Conservation (phyloP, 2,888 invertebrate genomes). For the Zonitis immaculata region DNA sequence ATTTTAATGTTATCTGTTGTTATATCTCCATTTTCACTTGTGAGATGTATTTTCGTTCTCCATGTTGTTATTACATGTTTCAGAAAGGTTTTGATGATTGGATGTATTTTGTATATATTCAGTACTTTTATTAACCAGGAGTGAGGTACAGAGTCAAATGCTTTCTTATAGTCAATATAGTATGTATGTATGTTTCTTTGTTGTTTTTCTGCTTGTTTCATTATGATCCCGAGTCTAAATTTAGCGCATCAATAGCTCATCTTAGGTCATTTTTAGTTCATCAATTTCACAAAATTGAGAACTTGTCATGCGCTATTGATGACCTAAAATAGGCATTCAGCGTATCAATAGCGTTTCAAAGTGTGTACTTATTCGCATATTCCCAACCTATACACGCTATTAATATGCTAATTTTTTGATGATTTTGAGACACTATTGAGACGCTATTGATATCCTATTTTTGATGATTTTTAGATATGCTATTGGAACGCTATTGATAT, state of each 20-base stretch:
- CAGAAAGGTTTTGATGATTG: neutral
- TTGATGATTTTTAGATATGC: too few relatives aligned
- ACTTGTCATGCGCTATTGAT: too few relatives aligned
- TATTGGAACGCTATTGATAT: too few relatives aligned
- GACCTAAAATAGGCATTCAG: too few relatives aligned
- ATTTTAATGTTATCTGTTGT: neutral
- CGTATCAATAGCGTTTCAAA: too few relatives aligned
- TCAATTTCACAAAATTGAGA: too few relatives aligned
- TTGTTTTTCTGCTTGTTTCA: neutral
- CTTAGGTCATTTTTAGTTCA: too few relatives aligned
- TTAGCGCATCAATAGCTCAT: too few relatives aligned
- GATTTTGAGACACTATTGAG: neutral
- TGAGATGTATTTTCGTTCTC: neutral
- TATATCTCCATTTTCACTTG: neutral
- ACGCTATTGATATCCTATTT: neutral
- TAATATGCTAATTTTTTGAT: neutral
- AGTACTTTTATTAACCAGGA: constrained; percentile 1
- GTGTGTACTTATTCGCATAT: too few relatives aligned
- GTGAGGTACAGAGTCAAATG: constrained; percentile 6
- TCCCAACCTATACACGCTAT: too few relatives aligned
- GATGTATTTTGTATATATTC: neutral
- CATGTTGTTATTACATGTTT: neutral
- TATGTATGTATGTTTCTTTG: neutral
- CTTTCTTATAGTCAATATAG: constrained; percentile 6
- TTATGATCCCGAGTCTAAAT: neutral